phyloP scores from a whole-genome alignment of 2,888 invertebrate species.

The Dryadula phaetusa region DNA sequence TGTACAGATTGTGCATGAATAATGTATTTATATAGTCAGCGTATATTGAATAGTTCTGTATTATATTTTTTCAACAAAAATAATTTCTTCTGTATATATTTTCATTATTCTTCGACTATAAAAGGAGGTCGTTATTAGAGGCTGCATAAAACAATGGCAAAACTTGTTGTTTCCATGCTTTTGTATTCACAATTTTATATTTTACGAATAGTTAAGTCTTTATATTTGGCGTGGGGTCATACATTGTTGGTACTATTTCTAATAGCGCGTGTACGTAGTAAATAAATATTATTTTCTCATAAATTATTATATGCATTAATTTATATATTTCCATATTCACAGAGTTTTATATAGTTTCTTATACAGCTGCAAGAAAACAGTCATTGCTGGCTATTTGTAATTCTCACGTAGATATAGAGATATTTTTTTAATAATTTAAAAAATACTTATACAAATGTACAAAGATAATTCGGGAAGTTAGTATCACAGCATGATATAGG shows the following conservation, averaged over 20 bases:
- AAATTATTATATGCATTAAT: too few species aligned
- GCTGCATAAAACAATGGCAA: conserved; percentile 23
- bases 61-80: conserved; percentile 6
- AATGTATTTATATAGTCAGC: not conserved
- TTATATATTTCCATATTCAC: too few species aligned
- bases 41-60: conserved; percentile 6
- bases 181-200: conserved; percentile 19
- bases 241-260: not conserved
- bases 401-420: too few species aligned
- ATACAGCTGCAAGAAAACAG: too few species aligned
- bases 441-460: too few species aligned
- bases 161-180: conserved; percentile 15
- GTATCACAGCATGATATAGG: too few species aligned
- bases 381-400: too few species aligned
- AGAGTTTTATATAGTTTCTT: too few species aligned
- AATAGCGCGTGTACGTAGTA: not conserved
- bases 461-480: too few species aligned
- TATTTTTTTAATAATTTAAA: too few species aligned
- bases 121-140: conserved; percentile 21
- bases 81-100: conserved; percentile 12
- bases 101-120: conserved; percentile 25
- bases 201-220: conserved; percentile 17
- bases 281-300: too few species aligned
- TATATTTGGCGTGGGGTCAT: conserved; percentile 21
- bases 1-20: not conserved